Base-by-base conservation (phyloP, 2,797 vertebrate species). In the Pantherophis vulpinus region DNA sequence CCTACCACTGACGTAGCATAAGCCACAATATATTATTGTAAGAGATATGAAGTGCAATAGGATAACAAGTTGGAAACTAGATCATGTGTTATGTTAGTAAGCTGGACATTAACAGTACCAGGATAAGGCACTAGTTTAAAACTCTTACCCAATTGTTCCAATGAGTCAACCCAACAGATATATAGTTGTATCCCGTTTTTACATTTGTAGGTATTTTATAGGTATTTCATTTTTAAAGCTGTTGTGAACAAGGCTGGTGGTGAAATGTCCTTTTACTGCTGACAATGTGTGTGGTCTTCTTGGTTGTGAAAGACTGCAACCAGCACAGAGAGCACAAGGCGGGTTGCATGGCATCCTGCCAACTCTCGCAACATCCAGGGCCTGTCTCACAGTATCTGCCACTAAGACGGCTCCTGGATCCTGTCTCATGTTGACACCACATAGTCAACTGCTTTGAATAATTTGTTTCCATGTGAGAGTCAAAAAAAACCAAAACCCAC, bases 401-500 rank as follows among this genome's bases (percentile, higher is more conserved):
- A 23, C 37, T 20, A 79, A 42, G 20, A 11, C 11, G 20, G 74
- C 74, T 47, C 7, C 37, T 79, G 70, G 32, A 79, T 20, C 16
- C 70, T 83, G 20, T 42, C 37, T 47, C 25, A 83, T 23, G 74
- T 47, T 83, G 20, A 47, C 37, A 20, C 4, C 20, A 25, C 20
- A 11, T 25, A 13, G 42, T 11, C 37, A 60, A 5, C 42, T 79
- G 9, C 14, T 88, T 54, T 16, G 29, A 14, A 32, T n/a, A 23
- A n/a, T 60, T 79, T 55, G 47, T n/a, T 89, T 66, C 61, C 2
- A 10, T 86, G 29, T 32, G 47, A 70, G 10, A 56, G 14, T 32
- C 14, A 18, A 13, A 16, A 29, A n/a, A 55, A 7, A 0, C 5
- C 18, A 4, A 3, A 6, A 5, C 27, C 27, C 1, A 42, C 5